Conservation (phyloP, 1,140 invertebrate species). For the Drosophila kurseongensis region DNA sequence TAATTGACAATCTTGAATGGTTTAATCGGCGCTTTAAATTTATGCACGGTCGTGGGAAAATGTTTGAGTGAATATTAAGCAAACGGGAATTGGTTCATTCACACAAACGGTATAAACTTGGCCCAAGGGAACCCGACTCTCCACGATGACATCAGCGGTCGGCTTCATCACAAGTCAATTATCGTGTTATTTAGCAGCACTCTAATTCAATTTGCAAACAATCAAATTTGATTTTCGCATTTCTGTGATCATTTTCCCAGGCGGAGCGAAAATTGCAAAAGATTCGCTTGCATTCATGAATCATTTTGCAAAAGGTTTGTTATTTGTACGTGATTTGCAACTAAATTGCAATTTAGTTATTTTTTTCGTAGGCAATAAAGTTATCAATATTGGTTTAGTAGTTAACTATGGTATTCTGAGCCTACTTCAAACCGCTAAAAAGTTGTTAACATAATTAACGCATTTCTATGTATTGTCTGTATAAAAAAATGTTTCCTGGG, state of each 20-base stretch:
- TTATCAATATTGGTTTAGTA: slow-evolving; percentile 11
- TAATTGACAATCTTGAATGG: slow-evolving; percentile 35
- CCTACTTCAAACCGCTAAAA: not conserved
- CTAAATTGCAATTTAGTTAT: slow-evolving; percentile 13
- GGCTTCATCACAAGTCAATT: slow-evolving; percentile 29
- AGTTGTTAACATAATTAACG: too few species aligned
- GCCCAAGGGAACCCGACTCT: not conserved
- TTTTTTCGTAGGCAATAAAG: slow-evolving; percentile 1
- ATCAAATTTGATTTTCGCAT: slow-evolving; percentile 49
- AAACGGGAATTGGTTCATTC: slow-evolving; percentile 2
- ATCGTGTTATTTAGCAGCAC: slow-evolving; percentile 29
- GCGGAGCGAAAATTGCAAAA: slow-evolving; percentile 18
- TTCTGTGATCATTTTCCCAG: slow-evolving; percentile 40
- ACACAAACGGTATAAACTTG: not conserved
- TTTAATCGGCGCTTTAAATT: slow-evolving; percentile 17
- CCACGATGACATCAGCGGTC: slow-evolving; percentile 1
- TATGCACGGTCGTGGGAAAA: slow-evolving; percentile 43
- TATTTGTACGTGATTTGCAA: not conserved
- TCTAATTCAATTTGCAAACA: slow-evolving; percentile 48
- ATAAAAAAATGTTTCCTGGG: not conserved
- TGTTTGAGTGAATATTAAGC: slow-evolving; percentile 4
- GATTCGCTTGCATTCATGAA: slow-evolving; percentile 46
- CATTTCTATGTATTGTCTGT: too few species aligned
- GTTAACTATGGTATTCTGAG: slow-evolving; percentile 4
- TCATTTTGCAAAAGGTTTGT: slow-evolving; percentile 28